Percentiles rank a stretch among this genome's conserved stretches.
Conservation (phyloP, 1,140 invertebrate genomes). For the Penaeus japonicus region DNA sequence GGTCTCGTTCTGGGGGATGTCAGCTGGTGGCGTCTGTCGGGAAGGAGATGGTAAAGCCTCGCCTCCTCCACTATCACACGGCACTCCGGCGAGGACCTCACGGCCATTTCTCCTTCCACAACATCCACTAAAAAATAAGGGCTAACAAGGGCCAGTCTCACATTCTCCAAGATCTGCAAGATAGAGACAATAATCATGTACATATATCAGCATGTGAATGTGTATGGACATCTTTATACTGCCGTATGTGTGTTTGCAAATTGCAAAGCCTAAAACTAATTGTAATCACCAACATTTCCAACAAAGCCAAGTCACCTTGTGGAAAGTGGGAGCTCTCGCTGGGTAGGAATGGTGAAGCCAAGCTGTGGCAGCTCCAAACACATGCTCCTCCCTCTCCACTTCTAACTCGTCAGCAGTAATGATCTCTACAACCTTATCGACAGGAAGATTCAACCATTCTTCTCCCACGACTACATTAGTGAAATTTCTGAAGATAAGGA, state of each 20-base stretch:
- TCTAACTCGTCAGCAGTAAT: constrained; percentile 69
- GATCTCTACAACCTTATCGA: constrained; percentile 68
- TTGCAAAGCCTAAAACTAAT: not conserved
- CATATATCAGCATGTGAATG: constrained; percentile 7
- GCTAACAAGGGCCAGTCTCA: constrained; percentile 69
- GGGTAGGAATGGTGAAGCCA: constrained; percentile 67
- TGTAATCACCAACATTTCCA: not conserved
- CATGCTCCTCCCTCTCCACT: constrained; percentile 69
- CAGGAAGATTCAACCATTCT: constrained; percentile 62
- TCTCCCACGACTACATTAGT: constrained; percentile 32
- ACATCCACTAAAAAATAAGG: constrained; percentile 72
- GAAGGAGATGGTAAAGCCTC: constrained; percentile 67
- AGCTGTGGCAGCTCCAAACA: constrained; percentile 68
- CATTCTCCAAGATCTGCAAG: constrained; percentile 67
- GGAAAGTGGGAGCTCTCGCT: constrained; percentile 57
- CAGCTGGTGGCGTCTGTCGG: constrained; percentile 62
- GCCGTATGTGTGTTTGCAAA: not conserved
- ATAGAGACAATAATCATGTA: not conserved
- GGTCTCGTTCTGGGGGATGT: constrained; percentile 31
- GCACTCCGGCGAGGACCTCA: constrained; percentile 64
- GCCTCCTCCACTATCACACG: constrained; percentile 67
- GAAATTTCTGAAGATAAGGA: constrained; percentile 27
- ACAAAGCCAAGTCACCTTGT: constrained; percentile 32
- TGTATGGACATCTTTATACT: not conserved
- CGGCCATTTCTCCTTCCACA: constrained; percentile 65